Base-by-base conservation (phyloP, 2,888 invertebrate genomes). In the Megamerina dolium region DNA sequence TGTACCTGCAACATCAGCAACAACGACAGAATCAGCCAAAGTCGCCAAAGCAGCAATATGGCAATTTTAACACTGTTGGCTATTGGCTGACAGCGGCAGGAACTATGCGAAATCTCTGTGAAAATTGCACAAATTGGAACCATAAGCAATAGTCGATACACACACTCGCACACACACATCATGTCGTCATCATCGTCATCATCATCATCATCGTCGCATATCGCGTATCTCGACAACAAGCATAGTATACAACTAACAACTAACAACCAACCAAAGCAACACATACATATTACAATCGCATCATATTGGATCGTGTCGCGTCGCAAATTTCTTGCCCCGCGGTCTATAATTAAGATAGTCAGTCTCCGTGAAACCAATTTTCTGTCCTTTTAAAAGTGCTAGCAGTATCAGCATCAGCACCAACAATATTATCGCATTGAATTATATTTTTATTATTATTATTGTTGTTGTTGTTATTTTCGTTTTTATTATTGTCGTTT, bases 321-420 rank as follows among this genome's bases (percentile, higher is more conserved):
- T 33, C 40, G 43, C 35, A 41, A 45, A 51, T 48, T 47, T 52
- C 50, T 51, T 52, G 49, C 54, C 57, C 53, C 49, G 45, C 47
- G 57, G 57, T 53, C 53, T 53, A 54, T 57, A 57, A 57, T 57
- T 57, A 57, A 57, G 57, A 57, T 57, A 55, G 57, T 53, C 55
- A 50, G 57, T 51, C 51, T 51, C 57, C 54, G 52, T 55, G 57
- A 57, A 57, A 57, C 57, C 57, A 55, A 57, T 57, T 55, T 55
- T 57, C 57, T 55, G 57, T 55, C 57, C 53, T 53, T 55, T 57
- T 51, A 49, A 53, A 51, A 50, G 40, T 42, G 55, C 54, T 54
- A 45, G 45, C 50, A 53, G 53, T 44, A 9, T 43, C n/a, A n/a
- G n/a, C n/a, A n/a, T n/a, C n/a, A n/a, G n/a, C n/a, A n/a, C 40